Evolutionary conservation across 92 coral and sea anemone genomes (phyloP).

Genomic region (Siderastrea siderea): DNA sequence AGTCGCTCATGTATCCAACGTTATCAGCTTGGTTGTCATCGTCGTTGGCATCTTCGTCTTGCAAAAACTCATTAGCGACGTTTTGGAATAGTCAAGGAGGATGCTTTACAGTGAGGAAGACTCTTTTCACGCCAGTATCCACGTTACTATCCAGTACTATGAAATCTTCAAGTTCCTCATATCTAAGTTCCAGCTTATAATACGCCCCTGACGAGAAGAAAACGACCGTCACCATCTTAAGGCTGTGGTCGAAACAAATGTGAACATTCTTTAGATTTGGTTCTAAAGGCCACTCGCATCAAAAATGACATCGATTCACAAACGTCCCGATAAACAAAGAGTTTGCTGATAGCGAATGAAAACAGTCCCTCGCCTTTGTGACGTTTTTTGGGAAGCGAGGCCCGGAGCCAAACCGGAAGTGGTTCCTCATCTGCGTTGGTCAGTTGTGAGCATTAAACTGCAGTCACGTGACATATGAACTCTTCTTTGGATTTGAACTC

Average conservation of each 20-base stretch:
- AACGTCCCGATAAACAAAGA: constrained; percentile 49
- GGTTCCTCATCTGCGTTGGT: constrained; percentile 46
- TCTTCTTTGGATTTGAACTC: constrained; percentile 58
- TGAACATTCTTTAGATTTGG: constrained; percentile 10
- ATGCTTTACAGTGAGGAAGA: constrained; percentile 62
- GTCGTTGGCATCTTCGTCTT: background rate
- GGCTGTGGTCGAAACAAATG: constrained; percentile 51
- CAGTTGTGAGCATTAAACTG: constrained; percentile 40
- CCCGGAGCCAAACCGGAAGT: constrained; percentile 47
- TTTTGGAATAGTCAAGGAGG: constrained; percentile 69
- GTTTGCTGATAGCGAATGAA: constrained; percentile 24
- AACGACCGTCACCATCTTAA: constrained; percentile 28
- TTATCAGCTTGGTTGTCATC: background rate
- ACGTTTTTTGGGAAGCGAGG: constrained; percentile 9
- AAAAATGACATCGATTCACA: constrained; percentile 47
- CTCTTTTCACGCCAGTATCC: background rate
- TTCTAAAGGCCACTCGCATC: constrained; percentile 38
- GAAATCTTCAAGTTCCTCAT: constrained; percentile 84
- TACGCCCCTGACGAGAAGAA: background rate
- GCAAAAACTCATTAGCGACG: background rate
- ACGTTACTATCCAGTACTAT: constrained; percentile 67
- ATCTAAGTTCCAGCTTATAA: constrained; percentile 63
- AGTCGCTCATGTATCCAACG: background rate
- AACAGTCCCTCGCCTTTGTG: background rate
- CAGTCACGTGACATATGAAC: constrained; percentile 37